These are phyloP conservation scores for Nyctereutes procyonoides DNA, from an alignment of 2,113 vertebrate species.

Conservation along the genomic window DNA sequence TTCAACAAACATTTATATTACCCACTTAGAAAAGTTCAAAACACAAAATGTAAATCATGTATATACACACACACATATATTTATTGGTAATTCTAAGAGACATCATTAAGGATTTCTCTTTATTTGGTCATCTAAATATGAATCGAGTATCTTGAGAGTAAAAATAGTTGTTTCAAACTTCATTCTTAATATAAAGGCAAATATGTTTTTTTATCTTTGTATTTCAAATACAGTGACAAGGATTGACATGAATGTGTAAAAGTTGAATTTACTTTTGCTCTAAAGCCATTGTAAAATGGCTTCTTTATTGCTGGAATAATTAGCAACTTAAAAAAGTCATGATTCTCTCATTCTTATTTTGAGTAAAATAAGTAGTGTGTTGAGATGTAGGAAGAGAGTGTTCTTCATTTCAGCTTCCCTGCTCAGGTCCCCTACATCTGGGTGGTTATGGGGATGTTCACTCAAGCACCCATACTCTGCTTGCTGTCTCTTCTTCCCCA, in stretches of 20 bases:
- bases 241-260: constrained; percentile 31
- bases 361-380: neutral
- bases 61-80: neutral
- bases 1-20: constrained; percentile 1
- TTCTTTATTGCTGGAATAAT: constrained; percentile 48
- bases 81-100: neutral
- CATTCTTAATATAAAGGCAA: constrained; percentile 1
- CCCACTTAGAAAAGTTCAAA: constrained; percentile 5
- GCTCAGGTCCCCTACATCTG: neutral
- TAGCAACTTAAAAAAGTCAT: constrained; percentile 29
- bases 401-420: neutral
- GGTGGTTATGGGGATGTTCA: neutral
- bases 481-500: neutral
- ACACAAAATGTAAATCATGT: neutral
- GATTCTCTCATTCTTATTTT: constrained; percentile 26
- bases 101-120: neutral
- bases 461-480: neutral
- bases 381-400: neutral
- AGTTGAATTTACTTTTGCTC: constrained; percentile 49
- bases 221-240: constrained; percentile 3
- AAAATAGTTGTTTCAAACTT: neutral
- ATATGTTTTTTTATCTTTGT: neutral
- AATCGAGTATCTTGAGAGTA: neutral
- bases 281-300: neutral
- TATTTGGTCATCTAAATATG: neutral